Evolutionary conservation across 2,888 invertebrate genomes (phyloP), one percentile per base, ranked within the genome.

Genomic region (Anodontia alba): DNA sequence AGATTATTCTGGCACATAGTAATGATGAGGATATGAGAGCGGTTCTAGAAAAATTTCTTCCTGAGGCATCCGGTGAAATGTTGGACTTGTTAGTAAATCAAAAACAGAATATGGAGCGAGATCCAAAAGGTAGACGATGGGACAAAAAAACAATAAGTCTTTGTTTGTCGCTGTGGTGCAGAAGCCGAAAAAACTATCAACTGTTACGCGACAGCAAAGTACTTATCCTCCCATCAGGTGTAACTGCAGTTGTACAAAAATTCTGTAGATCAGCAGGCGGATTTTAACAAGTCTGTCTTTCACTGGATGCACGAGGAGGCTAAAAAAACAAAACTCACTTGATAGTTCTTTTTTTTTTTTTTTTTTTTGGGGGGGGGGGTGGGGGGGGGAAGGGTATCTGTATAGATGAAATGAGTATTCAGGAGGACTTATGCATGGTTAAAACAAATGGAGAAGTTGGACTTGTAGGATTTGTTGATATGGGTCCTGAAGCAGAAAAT

Each of bases 371-470:
- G n/a, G n/a, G n/a, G n/a, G n/a, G n/a, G n/a, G n/a, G n/a, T n/a
- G n/a, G n/a, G n/a, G n/a, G n/a, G n/a, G n/a, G n/a, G n/a, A n/a
- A n/a, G n/a, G 38, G 38, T 17, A 70, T 70, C 8, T 46, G 49
- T 49, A 70, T 49, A 1, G 70, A 70, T 38, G 70, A 70, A 49
- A 49, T 70, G 49, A 49, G 49, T 17, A 70, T 70, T 29, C 70
- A 70, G 31, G 70, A 49, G n/a, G 70, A 70, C 29, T 26, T 70
- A 29, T 70, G 31, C 70, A 70, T 70, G 70, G 70, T 70, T 49
- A 17, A 70, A 49, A 29, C 31, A 31, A 70, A 70, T 49, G 70
- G 70, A 2, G 49, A 31, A 70, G 49, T 70, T 26, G 15, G 49
- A 0, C 49, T 70, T 1, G 49, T 70, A 17, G 70, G 70, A 0